These are phyloP conservation scores for Trematocara variabile DNA, from an alignment of 2,113 vertebrate species.

Conservation along the genomic window DNA sequence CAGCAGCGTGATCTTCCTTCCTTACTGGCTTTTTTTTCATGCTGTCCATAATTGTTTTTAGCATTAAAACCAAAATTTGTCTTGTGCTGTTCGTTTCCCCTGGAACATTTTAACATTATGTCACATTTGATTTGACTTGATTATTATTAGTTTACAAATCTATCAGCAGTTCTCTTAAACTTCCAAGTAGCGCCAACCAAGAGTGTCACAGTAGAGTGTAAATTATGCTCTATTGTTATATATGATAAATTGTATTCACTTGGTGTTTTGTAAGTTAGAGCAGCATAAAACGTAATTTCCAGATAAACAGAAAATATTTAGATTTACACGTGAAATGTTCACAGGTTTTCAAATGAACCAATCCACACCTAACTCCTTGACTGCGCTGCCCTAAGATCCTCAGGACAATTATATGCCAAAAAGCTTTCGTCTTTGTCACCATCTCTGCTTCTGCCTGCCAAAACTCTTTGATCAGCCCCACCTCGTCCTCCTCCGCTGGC, in stretches of 20 bases:
- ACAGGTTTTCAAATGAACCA: not conserved
- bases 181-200: not conserved
- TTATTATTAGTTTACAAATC: not conserved
- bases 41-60: not conserved
- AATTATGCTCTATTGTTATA: not conserved
- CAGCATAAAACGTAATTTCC: not conserved
- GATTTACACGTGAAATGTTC: not conserved
- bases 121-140: not conserved
- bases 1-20: not conserved
- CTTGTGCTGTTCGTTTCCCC: not conserved
- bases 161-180: not conserved
- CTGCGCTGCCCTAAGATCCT: not conserved
- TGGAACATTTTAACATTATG: not conserved
- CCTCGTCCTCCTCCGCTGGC: not conserved
- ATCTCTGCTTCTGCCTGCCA: not conserved
- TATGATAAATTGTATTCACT: not conserved
- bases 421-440: not conserved
- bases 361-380: not conserved
- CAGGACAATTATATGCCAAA: not conserved
- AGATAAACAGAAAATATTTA: not conserved
- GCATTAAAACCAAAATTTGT: not conserved
- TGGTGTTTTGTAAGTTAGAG: not conserved
- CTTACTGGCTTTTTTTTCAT: fast-evolving
- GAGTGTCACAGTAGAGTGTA: not conserved
- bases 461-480: slow-evolving; percentile 10